Base-by-base conservation (phyloP, 2,888 invertebrate genomes). In the Latrodectus elegans region DNA sequence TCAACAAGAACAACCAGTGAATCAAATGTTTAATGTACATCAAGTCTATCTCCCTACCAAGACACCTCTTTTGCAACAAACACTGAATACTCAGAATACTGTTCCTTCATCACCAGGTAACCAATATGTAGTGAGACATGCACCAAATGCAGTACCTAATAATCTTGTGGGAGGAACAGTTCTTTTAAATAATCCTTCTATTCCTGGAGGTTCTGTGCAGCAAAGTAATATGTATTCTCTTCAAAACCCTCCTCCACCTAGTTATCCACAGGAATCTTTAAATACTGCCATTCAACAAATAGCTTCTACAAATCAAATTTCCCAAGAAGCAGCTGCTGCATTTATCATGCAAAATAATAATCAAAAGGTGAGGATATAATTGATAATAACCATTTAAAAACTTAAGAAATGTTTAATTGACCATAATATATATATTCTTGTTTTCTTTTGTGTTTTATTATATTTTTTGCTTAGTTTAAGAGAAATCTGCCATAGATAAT, bases 341-440 rank as follows among this genome's bases (percentile, higher is more conserved):
- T 55, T 74, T 73, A 17, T 74, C 1, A 74, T 81, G 81, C 74
- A 65, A 74, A 81, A 67, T 68, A 81, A 65, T 51, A 38, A 6
- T 38, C 38, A 38, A 38, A 80, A 73, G 81, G 81, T 81, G n/a
- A 74, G 81, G 1, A 8, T 12, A 68, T 68, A 17, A 17, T 17
- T 22, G 8, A 68, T 38, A 22, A 22, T 22, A 1, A 38, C 38
- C 4, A 38, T 38, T 38, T 6, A 3, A 38, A 38, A 38, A 38
- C 38, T 38, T 38, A 38, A 38, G 6, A 38, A 38, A 38, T 38
- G 38, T 6, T 38, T 38, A 38, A 38, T 38, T 38, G 38, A 38
- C 4, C 38, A 6, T 38, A 38, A 38, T 6, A 38, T 38, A 38
- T 38, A 38, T 6, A 6, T 38, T 38, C 6, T 6, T 38, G 38